These are phyloP conservation scores for Drosophila azteca DNA, from an alignment of 1,140 invertebrate species.

Conservation along the genomic window DNA sequence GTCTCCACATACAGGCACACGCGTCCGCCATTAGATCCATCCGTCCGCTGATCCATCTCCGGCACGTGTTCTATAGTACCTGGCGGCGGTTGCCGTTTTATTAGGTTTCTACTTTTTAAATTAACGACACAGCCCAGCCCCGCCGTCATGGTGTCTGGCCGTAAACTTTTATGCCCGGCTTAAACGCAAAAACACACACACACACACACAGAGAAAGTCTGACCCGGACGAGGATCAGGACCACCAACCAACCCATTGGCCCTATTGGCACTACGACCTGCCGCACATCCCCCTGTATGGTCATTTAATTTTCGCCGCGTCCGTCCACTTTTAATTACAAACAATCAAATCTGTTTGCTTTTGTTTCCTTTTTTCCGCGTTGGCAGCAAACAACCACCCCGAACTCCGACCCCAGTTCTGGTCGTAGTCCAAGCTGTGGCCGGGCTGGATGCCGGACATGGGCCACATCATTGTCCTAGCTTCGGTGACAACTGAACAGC, in stretches of 20 bases:
- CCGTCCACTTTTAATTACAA: constrained; percentile 80
- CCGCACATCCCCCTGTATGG: constrained; percentile 56
- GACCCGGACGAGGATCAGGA: constrained; percentile 8
- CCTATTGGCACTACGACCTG: background rate
- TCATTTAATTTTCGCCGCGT: constrained; percentile 77
- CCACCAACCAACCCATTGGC: background rate
- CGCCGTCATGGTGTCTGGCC: constrained; percentile 52
- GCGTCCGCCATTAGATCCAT: background rate
- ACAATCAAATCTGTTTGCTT: constrained; percentile 81
- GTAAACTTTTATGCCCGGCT: constrained; percentile 67
- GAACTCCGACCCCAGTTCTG: background rate
- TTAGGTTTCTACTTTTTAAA: constrained; percentile 69
- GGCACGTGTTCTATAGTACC: constrained; percentile 39
- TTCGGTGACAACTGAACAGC: constrained; percentile 22
- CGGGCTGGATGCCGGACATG: constrained; percentile 9
- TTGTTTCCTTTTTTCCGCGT: constrained; percentile 41
- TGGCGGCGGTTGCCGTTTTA: constrained; percentile 49
- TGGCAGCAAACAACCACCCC: constrained; percentile 11
- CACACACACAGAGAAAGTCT: constrained; percentile 3
- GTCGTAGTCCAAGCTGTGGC: background rate
- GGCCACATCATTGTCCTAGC: constrained; percentile 50
- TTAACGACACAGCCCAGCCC: constrained; percentile 46
- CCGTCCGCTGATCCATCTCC: constrained; percentile 16
- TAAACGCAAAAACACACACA: constrained; percentile 4
- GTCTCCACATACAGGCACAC: constrained; percentile 30